Percentiles rank a stretch among this genome's conserved stretches.
These are phyloP conservation scores for Lasius platythorax DNA, from an alignment of 2,888 invertebrate species.

Conservation along the genomic window DNA sequence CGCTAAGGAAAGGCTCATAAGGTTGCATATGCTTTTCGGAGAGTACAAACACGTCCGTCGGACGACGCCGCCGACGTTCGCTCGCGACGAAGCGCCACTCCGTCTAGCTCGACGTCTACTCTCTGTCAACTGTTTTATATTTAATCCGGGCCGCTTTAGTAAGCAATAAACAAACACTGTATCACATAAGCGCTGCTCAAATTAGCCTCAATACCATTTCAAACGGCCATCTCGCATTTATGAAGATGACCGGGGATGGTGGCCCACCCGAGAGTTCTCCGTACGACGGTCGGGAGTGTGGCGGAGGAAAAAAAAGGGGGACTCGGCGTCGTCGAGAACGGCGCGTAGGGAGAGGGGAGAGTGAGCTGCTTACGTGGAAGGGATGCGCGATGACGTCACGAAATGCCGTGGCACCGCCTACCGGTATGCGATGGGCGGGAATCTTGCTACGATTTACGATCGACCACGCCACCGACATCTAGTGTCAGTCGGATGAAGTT, in stretches of 20 bases:
- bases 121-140: slow-evolving; percentile 85
- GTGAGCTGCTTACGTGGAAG: slow-evolving; percentile 69
- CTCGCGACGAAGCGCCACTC: slow-evolving; percentile 82
- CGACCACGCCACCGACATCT: slow-evolving; percentile 86
- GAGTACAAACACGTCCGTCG: slow-evolving; percentile 60
- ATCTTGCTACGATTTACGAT: slow-evolving; percentile 85
- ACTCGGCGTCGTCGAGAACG: background rate
- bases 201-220: slow-evolving; percentile 85
- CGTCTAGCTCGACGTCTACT: slow-evolving; percentile 84
- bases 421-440: slow-evolving; percentile 88
- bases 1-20: background rate
- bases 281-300: slow-evolving; percentile 48
- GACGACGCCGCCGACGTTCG: slow-evolving; percentile 65
- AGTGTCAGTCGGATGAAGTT: slow-evolving; percentile 85
- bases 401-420: slow-evolving; percentile 86
- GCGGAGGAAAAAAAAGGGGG: slow-evolving; percentile 47
- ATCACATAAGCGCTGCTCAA: slow-evolving; percentile 84
- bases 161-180: slow-evolving; percentile 86
- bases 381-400: slow-evolving; percentile 84
- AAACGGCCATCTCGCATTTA: slow-evolving; percentile 84
- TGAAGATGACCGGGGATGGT: slow-evolving; percentile 79
- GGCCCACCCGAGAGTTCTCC: slow-evolving; percentile 73
- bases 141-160: slow-evolving; percentile 85
- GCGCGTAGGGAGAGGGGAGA: slow-evolving; percentile 49
- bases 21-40: slow-evolving; percentile 44